Evolutionary conservation across 1,140 invertebrate species (phyloP), one percentile per base, ranked within the genome.

Genomic region (Magallana ariakensis): DNA sequence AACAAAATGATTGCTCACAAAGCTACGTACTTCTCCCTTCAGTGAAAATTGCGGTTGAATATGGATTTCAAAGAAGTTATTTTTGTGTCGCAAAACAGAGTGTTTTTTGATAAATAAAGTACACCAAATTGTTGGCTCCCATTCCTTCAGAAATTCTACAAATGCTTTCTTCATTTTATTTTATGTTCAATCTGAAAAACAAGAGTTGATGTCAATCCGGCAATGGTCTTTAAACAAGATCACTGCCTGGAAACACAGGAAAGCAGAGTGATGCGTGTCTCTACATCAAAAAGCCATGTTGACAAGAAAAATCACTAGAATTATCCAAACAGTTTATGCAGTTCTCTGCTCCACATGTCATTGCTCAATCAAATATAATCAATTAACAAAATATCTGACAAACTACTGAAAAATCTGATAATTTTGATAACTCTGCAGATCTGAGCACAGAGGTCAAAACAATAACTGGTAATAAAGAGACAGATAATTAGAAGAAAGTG

Each of bases 11-110:
- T 26, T 70, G 4, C 19, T 70, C 19, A 22, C 19, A 22, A 16
- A 22, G n/a, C 33, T 7, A 9, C 10, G 15, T 70, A 70, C 22
- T 26, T 33, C 33, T 26, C 22, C 13, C 66, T 70, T 70, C 22
- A 70, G 33, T 19, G 22, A 26, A 33, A 33, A 70, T 26, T 70
- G 26, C 33, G 22, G 66, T 70, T 70, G 22, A 26, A 70, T 26
- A 70, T 70, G 33, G 33, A 26, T 70, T 26, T 70, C 66, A 70
- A 70, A 70, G 66, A 70, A 70, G 22, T 26, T 70, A 62, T 62
- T 62, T 62, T 16, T 62, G 58, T 62, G 58, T n/a, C 58, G 19
- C 19, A 15, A 62, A 33, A 62, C 58, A 62, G 19, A 19, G 16
- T 4, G 33, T 70, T 8, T 70, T 70, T 33, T 26, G 11, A 26